phyloP scores from a whole-genome alignment of 2,113 vertebrate genomes.

The Mustela lutreola region DNA sequence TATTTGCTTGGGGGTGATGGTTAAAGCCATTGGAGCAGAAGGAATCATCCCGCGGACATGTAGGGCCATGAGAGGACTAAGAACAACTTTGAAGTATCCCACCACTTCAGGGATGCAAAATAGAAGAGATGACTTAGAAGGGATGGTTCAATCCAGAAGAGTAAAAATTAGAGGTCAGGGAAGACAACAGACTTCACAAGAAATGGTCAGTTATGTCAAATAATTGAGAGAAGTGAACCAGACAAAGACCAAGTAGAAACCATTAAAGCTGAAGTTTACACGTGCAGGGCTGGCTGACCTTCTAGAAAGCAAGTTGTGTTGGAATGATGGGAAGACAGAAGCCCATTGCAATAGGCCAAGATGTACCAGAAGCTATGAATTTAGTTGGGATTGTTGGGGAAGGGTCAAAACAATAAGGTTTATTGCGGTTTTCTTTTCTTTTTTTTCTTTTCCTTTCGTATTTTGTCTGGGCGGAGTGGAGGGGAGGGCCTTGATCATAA shows the following conservation, averaged over 20 bases:
- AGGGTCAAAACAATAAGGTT: background rate
- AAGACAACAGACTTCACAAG: background rate
- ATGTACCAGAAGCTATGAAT: background rate
- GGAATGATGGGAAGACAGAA: background rate
- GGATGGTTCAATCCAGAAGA: background rate
- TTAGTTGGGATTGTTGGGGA: background rate
- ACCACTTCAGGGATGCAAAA: background rate
- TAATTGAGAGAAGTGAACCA: background rate
- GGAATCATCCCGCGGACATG: background rate
- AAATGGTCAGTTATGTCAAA: background rate
- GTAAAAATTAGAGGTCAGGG: background rate
- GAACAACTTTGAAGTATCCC: background rate
- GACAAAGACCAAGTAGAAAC: background rate
- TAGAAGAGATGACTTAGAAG: background rate
- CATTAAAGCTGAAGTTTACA: background rate
- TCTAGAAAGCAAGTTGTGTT: background rate
- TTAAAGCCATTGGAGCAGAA: background rate
- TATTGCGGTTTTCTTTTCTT: background rate
- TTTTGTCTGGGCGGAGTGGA: background rate
- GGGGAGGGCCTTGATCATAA: background rate
- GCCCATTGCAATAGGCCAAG: background rate
- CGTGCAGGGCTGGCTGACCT: background rate
- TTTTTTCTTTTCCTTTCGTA: background rate
- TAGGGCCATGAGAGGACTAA: background rate
- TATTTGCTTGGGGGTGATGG: background rate